Percentiles rank a stretch among this genome's conserved stretches.
These are phyloP conservation scores for Acipenser transmontanus DNA, from an alignment of 2,797 vertebrate genomes.

Conservation along the genomic window DNA sequence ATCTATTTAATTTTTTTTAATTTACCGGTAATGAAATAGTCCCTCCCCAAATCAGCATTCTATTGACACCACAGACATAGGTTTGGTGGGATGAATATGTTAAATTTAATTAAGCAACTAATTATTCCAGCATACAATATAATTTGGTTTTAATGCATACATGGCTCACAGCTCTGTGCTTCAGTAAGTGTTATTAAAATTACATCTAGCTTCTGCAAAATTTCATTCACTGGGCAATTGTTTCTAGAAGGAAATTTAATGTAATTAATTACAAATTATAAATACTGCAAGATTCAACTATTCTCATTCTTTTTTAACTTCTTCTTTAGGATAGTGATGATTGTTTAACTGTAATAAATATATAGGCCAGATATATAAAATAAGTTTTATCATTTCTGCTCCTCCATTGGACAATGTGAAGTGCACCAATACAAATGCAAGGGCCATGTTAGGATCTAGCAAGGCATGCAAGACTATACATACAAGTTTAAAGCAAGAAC, in stretches of 20 bases:
- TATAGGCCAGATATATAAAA: too few relatives aligned
- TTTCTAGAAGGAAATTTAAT: neutral
- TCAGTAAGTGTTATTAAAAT: conserved; percentile 14
- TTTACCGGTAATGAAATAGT: too few relatives aligned
- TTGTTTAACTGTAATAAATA: too few relatives aligned
- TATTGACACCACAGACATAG: too few relatives aligned
- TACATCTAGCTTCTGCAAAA: conserved; percentile 1
- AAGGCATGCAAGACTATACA: too few relatives aligned
- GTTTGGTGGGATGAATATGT: neutral
- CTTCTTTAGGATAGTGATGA: neutral
- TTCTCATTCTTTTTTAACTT: neutral
- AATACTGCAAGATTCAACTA: neutral
- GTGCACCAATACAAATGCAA: too few relatives aligned
- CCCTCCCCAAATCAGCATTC: too few relatives aligned
- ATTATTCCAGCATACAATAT: conserved; percentile 1
- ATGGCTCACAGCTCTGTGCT: neutral
- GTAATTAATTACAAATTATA: neutral
- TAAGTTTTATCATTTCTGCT: too few relatives aligned
- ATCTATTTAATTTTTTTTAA: too few relatives aligned
- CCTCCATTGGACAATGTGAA: too few relatives aligned
- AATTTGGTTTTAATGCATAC: conserved; percentile 5
- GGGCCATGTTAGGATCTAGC: too few relatives aligned
- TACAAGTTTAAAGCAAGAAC: too few relatives aligned
- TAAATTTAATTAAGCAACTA: conserved; percentile 10
- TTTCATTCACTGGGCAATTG: conserved; percentile 8